A percentile compares a stretch with the other conserved stretches of the same genome.
Evolutionary conservation across 2,888 invertebrate species (phyloP).

Genomic region (Steinernema scapterisci): DNA sequence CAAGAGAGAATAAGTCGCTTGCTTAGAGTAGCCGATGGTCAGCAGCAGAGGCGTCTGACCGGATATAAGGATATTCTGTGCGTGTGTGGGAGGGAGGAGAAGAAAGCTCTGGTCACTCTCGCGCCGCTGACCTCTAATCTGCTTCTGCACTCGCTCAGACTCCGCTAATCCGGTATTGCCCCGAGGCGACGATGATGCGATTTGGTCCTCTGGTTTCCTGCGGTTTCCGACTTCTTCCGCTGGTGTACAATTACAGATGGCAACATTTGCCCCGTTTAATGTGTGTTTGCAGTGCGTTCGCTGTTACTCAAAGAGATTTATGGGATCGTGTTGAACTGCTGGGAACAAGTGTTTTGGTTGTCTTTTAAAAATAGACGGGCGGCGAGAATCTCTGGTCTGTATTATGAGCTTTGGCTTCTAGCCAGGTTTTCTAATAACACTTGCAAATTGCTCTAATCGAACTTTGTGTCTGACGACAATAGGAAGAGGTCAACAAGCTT

Average conservation of each 20-base stretch:
- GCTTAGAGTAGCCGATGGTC: slow-evolving; percentile 7
- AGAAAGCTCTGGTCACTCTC: not conserved
- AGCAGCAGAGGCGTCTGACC: not conserved
- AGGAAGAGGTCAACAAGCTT: too few species aligned
- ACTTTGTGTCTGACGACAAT: too few species aligned
- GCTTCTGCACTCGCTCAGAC: slow-evolving; percentile 1
- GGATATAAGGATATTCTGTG: not conserved
- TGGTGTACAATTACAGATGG: slow-evolving; percentile 27
- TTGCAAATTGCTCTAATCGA: too few species aligned
- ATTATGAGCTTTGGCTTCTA: too few species aligned
- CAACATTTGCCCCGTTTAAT: not conserved
- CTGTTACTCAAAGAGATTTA: not conserved
- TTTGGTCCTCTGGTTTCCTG: not conserved
- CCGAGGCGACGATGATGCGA: slow-evolving; percentile 25
- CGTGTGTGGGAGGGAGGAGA: not conserved
- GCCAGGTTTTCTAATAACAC: too few species aligned
- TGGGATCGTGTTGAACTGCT: not conserved
- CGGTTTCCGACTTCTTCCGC: not conserved
- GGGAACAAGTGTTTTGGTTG: not conserved
- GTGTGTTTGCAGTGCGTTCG: too few species aligned
- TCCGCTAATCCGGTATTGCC: slow-evolving; percentile 27
- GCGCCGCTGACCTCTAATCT: slow-evolving; percentile 24
- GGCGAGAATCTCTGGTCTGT: too few species aligned
- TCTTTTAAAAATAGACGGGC: too few species aligned
- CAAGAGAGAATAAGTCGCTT: not conserved